Evolutionary conservation across 2,888 invertebrate genomes (phyloP).

Genomic region (Eubasilissa splendida): DNA sequence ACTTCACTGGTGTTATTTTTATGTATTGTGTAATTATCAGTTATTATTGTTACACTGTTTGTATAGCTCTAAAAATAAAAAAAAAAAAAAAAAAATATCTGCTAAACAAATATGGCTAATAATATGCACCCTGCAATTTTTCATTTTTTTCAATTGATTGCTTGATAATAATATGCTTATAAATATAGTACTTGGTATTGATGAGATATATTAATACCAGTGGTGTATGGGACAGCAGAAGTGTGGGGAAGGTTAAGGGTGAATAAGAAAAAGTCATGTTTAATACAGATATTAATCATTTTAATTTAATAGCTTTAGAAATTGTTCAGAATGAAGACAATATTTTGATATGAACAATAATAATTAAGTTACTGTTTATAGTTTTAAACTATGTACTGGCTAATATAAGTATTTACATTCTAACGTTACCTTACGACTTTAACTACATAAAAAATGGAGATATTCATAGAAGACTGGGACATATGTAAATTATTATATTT

Average conservation of each 20-base stretch:
- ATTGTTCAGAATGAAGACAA: slow-evolving; percentile 84
- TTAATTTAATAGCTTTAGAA: slow-evolving; percentile 82
- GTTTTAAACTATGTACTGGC: slow-evolving; percentile 61
- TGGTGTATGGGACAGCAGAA: too few species aligned
- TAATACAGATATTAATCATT: slow-evolving; percentile 74
- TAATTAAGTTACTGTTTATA: slow-evolving; percentile 63
- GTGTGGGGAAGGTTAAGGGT: neutral
- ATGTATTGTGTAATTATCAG: too few species aligned
- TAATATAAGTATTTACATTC: slow-evolving; percentile 59
- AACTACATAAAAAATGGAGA: slow-evolving; percentile 53
- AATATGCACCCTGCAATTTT: too few species aligned
- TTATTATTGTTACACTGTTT: too few species aligned
- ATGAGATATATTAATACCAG: too few species aligned
- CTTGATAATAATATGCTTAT: too few species aligned
- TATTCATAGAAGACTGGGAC: slow-evolving; percentile 54
- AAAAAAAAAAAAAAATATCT: too few species aligned
- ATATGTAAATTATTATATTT: slow-evolving; percentile 34
- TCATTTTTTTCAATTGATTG: too few species aligned
- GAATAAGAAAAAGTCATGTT: slow-evolving; percentile 51
- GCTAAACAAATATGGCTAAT: too few species aligned
- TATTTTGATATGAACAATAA: slow-evolving; percentile 83
- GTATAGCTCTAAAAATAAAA: too few species aligned
- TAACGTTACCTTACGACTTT: slow-evolving; percentile 43
- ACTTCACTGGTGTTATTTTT: too few species aligned
- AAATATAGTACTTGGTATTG: too few species aligned